These are phyloP conservation scores for Anaspis maculata DNA, from an alignment of 2,888 invertebrate genomes.

Conservation along the genomic window DNA sequence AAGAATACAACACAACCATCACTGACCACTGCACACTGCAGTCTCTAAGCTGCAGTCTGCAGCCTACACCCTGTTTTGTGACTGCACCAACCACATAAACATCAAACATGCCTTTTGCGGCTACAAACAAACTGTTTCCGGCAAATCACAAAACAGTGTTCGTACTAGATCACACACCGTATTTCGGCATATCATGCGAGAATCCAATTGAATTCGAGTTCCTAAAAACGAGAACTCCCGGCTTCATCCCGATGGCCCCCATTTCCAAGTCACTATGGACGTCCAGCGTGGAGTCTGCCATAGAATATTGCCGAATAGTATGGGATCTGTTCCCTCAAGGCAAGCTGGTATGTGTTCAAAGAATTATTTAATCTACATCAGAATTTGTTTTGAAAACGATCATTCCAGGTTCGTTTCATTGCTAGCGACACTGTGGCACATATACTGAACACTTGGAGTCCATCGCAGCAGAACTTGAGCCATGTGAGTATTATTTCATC, in stretches of 20 bases:
- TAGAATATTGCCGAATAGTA: constrained; percentile 94
- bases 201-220: constrained; percentile 78
- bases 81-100: no score
- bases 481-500: constrained; percentile 54
- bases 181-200: constrained; percentile 79
- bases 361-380: not conserved
- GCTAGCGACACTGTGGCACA: constrained; percentile 82
- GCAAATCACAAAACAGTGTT: constrained; percentile 92
- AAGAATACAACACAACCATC: no score
- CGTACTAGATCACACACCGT: constrained; percentile 88
- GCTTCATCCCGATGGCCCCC: constrained; percentile 69
- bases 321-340: constrained; percentile 94
- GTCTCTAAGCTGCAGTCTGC: no score
- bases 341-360: constrained; percentile 62
- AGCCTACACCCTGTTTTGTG: no score
- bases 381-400: not conserved
- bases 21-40: no score
- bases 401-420: constrained; percentile 77
- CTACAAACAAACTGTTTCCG: constrained; percentile 50
- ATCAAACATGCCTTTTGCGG: constrained; percentile 15
- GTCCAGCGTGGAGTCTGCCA: constrained; percentile 86
- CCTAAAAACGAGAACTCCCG: constrained; percentile 58
- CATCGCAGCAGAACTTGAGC: constrained; percentile 74
- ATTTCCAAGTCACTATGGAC: constrained; percentile 95
- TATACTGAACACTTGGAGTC: constrained; percentile 77